These are phyloP conservation scores for Periplaneta americana DNA, from an alignment of 1,140 invertebrate species.

Conservation along the genomic window DNA sequence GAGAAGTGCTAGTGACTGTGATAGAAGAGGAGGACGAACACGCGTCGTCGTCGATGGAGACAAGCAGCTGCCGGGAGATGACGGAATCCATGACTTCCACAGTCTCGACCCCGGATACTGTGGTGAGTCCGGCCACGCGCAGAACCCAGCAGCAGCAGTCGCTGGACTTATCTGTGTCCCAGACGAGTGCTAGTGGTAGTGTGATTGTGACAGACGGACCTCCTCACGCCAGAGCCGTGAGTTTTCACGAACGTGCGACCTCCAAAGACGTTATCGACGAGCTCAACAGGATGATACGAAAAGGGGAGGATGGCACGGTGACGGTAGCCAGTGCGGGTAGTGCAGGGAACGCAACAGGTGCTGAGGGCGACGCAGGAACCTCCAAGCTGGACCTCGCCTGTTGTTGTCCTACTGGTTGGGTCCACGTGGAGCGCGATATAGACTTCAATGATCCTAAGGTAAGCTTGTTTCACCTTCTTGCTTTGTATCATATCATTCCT, in stretches of 20 bases:
- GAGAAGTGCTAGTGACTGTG: conserved; percentile 13
- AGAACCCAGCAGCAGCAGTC: not conserved
- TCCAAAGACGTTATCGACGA: conserved; percentile 73
- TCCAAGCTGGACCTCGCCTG: conserved; percentile 50
- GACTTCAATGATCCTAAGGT: conserved; percentile 76
- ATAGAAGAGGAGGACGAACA: conserved; percentile 16
- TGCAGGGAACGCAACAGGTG: conserved; percentile 2
- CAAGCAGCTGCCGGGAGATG: conserved; percentile 25
- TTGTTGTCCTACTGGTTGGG: conserved; percentile 68
- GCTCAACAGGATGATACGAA: conserved; percentile 64
- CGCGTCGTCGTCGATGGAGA: not conserved
- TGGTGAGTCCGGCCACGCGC: conserved; percentile 33
- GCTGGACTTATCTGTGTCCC: not conserved
- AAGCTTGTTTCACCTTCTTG: conserved; percentile 17
- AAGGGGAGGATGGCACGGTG: conserved; percentile 41
- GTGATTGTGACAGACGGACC: not conserved
- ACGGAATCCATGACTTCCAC: conserved; percentile 60
- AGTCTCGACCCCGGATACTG: conserved; percentile 55
- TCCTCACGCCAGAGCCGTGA: conserved; percentile 37
- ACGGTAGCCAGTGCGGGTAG: conserved; percentile 32
- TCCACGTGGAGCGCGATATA: conserved; percentile 68
- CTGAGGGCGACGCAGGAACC: not conserved
- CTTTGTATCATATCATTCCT: not conserved
- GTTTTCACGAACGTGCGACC: conserved; percentile 64
- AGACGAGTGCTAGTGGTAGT: not conserved